These are phyloP conservation scores for Onchidella celtica DNA, from an alignment of 2,888 invertebrate genomes.

Conservation along the genomic window DNA sequence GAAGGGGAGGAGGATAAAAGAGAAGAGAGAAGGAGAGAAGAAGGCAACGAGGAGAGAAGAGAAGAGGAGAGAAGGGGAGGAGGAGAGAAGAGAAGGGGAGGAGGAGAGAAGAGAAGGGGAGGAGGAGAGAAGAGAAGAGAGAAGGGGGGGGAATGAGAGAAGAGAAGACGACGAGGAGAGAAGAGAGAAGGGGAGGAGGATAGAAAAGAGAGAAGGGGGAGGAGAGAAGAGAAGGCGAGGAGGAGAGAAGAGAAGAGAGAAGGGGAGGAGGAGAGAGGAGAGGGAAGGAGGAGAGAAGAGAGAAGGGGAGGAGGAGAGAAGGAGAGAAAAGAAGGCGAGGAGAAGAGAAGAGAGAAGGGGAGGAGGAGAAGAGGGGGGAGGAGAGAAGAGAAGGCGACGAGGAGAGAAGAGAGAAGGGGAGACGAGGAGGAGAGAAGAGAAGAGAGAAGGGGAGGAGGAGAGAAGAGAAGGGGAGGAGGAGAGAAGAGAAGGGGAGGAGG, in stretches of 20 bases:
- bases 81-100: neutral
- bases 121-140: neutral
- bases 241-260: neutral
- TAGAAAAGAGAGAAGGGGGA: neutral
- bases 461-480: neutral
- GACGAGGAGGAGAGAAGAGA: too few species aligned
- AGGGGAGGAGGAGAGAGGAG: neutral
- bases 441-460: slow-evolving; percentile 4
- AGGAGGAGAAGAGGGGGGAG: neutral
- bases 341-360: neutral
- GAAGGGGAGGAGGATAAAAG: neutral
- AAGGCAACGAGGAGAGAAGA: neutral
- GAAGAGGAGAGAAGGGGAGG: neutral
- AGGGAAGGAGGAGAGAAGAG: neutral
- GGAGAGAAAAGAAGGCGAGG: neutral
- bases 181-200: neutral
- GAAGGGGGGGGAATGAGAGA: slow-evolving; percentile 6
- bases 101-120: neutral
- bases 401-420: neutral
- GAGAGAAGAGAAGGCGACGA: neutral
- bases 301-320: neutral
- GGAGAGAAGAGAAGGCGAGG: neutral
- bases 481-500: neutral
- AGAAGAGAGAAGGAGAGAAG: slow-evolving; percentile 5
- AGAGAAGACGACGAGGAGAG: neutral